Base-by-base conservation (phyloP, 2,113 vertebrate genomes). In the Tragelaphus scriptus region DNA sequence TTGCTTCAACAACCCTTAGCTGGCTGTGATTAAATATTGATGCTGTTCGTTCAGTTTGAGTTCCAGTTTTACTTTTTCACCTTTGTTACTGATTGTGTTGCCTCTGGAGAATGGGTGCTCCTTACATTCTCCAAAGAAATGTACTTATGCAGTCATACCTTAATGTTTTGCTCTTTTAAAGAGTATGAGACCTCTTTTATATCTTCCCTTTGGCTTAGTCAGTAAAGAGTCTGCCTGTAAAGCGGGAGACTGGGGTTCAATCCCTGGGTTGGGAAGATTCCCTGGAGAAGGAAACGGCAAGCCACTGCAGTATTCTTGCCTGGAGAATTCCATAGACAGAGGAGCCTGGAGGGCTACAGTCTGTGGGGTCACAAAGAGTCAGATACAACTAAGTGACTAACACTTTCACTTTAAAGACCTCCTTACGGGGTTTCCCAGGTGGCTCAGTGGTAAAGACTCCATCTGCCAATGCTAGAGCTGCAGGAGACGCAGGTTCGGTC, bases 21-120 rank as follows among this genome's bases (percentile, higher is more conserved):
- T 97, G 90, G 82, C 88, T 95, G 77, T 94, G 93, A 97, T 99
- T 98, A 98, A 98, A 98, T 97, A 98, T 97, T 98, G 97, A 98
- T 97, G 90, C 95, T 25, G 25, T 77, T 98, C 93, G 85, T 94
- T 97, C 88, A 94, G 49, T 94, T 96, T 94, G 44, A 36, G 47
- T 68, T 97, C 85, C 47, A 95, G 47, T 63, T 97, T 89, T 93
- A 28, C 21, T 75, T 61, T 98, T 77, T 58, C 2, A 75, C 25
- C n/a, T 75, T 63, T 85, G 59, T 85, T 65, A 28, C 21, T 58
- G 14, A 10, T 92, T 61, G 51, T 40, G 16, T 36, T 81, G 47
- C 32, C 36, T 91, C 81, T 75, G 32, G 53, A 81, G 44, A 95
- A 71, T 59, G 30, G 17, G 23, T 32, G 23, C 16, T 93, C 68